phyloP scores from a whole-genome alignment of 1,140 invertebrate genomes.

The Lucilia sericata region DNA sequence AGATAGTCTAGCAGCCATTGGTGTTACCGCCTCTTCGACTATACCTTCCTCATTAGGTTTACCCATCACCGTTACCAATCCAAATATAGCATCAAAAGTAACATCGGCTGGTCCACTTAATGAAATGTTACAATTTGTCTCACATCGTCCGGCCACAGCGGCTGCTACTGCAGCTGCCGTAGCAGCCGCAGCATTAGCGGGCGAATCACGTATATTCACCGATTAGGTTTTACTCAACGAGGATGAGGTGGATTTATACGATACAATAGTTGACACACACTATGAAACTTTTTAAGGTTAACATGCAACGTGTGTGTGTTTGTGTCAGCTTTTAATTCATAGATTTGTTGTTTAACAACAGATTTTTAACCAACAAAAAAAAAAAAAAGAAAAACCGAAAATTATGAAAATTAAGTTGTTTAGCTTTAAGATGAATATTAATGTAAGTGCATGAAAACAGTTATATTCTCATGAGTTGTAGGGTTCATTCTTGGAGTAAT shows the following conservation, averaged over 20 bases:
- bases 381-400: neutral
- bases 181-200: conserved; percentile 12
- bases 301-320: neutral
- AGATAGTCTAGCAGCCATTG: conserved; percentile 71
- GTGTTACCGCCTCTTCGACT: conserved; percentile 69
- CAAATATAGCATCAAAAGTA: conserved; percentile 72
- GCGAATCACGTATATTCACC: conserved; percentile 45
- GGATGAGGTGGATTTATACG: conserved; percentile 27
- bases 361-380: neutral
- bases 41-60: conserved; percentile 75
- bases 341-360: conserved; percentile 1
- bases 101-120: conserved; percentile 32
- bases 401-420: neutral
- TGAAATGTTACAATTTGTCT: conserved; percentile 34
- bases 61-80: conserved; percentile 78
- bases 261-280: conserved; percentile 1
- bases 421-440: neutral
- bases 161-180: conserved; percentile 28
- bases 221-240: conserved; percentile 35
- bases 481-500: no score
- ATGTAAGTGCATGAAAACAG: no score
- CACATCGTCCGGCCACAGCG: conserved; percentile 25
- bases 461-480: no score
- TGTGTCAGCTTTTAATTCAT: neutral
- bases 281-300: conserved; percentile 1